These are phyloP conservation scores for Liopterus haemorrhoidalis DNA, from an alignment of 2,888 invertebrate genomes.

Conservation along the genomic window DNA sequence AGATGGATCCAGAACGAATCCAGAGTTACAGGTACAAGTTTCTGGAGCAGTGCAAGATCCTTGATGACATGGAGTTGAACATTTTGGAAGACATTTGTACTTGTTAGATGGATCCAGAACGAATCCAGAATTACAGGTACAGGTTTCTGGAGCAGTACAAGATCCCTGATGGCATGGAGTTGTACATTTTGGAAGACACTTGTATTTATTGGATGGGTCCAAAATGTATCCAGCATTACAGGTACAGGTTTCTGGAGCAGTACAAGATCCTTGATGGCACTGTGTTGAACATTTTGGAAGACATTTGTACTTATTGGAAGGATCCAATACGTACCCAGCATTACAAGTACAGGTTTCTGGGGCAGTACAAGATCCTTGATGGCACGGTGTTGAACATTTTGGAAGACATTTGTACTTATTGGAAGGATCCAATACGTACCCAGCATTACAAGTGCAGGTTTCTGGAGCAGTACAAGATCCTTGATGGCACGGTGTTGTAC, in stretches of 20 bases:
- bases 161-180: conserved; percentile 43
- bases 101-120: conserved; percentile 20
- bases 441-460: conserved; percentile 48
- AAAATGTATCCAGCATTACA: conserved; percentile 44
- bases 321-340: conserved; percentile 29
- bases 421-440: conserved; percentile 20
- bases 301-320: conserved; percentile 37
- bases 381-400: conserved; percentile 45
- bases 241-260: conserved; percentile 32
- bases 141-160: conserved; percentile 34
- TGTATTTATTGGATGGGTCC: conserved; percentile 23
- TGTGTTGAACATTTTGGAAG: conserved; percentile 52
- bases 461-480: too few relatives aligned
- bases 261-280: conserved; percentile 58
- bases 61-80: conserved; percentile 36
- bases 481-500: too few relatives aligned
- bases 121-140: conserved; percentile 26
- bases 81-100: conserved; percentile 25
- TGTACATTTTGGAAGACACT: conserved; percentile 30
- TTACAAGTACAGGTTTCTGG: conserved; percentile 52
- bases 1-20: conserved; percentile 34
- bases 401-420: conserved; percentile 47
- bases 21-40: conserved; percentile 46
- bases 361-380: conserved; percentile 46
- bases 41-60: conserved; percentile 48